phyloP scores from a whole-genome alignment of 2,113 vertebrate species.

The Pyxicephalus adspersus region DNA sequence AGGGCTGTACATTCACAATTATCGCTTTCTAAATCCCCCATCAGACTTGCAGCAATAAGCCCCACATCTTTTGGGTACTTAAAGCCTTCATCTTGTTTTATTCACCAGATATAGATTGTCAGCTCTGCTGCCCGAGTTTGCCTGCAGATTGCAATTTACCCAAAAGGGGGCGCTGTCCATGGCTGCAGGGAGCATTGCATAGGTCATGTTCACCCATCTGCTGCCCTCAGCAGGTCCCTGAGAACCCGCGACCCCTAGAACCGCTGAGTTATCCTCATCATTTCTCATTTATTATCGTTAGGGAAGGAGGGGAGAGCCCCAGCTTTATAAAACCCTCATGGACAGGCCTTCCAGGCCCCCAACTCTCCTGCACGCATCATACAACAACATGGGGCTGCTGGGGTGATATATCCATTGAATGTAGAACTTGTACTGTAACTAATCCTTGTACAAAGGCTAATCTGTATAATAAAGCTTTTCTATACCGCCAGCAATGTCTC shows the following conservation, averaged over 20 bases:
- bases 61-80: no score
- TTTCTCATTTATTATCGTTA: neutral
- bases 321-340: neutral
- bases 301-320: neutral
- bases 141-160: no score
- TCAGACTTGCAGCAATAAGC: no score
- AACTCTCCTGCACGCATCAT: conserved; percentile 12
- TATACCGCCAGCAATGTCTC: neutral
- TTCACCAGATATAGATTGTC: no score
- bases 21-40: no score
- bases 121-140: no score
- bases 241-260: neutral
- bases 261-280: neutral
- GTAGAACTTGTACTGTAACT: conserved; percentile 35
- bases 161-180: no score
- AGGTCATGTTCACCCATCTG: no score
- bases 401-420: conserved; percentile 22
- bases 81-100: no score
- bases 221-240: neutral
- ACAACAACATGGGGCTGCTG: neutral
- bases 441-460: conserved; percentile 45
- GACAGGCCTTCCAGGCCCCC: neutral
- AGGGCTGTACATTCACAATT: no score
- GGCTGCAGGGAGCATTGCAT: no score
- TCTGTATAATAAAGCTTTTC: conserved; percentile 54